These are phyloP conservation scores for Festucalex cinctus DNA, from an alignment of 2,113 vertebrate genomes.

Conservation along the genomic window DNA sequence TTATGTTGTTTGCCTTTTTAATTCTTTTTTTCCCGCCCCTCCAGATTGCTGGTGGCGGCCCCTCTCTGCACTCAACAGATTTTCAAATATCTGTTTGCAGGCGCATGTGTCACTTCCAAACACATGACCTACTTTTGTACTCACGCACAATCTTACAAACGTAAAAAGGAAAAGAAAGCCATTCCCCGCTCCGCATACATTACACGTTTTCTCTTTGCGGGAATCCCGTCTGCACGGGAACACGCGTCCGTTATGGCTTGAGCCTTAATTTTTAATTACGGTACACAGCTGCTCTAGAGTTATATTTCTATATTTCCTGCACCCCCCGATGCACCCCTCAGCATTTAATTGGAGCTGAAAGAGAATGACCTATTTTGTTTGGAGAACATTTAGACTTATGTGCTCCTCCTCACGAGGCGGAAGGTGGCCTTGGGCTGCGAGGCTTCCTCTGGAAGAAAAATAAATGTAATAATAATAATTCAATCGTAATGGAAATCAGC, in stretches of 20 bases:
- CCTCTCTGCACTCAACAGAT: conserved; percentile 61
- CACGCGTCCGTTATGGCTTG: conserved; percentile 59
- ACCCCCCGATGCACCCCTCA: neutral
- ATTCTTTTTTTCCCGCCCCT: conserved; percentile 7
- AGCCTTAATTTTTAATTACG: conserved; percentile 64
- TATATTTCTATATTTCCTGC: conserved; percentile 35
- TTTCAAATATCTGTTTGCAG: conserved; percentile 72
- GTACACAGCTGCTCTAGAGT: conserved; percentile 50
- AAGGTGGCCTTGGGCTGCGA: conserved; percentile 67
- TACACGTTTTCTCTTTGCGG: conserved; percentile 17
- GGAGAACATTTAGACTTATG: conserved; percentile 62
- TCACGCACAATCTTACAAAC: conserved; percentile 57
- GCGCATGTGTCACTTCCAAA: conserved; percentile 71
- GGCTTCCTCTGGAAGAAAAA: neutral
- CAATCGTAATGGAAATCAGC: neutral
- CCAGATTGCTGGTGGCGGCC: conserved; percentile 59
- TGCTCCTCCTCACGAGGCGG: conserved; percentile 46
- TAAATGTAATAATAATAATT: neutral
- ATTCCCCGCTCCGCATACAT: conserved; percentile 27
- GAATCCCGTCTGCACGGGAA: conserved; percentile 38
- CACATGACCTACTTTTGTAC: conserved; percentile 74
- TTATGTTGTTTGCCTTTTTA: conserved; percentile 34
- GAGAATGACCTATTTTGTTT: conserved; percentile 78
- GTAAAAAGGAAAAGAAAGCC: conserved; percentile 28
- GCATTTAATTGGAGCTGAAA: conserved; percentile 75